Evolutionary conservation across 1,140 invertebrate species (phyloP).

Genomic region (Heliconius hewitsoni): DNA sequence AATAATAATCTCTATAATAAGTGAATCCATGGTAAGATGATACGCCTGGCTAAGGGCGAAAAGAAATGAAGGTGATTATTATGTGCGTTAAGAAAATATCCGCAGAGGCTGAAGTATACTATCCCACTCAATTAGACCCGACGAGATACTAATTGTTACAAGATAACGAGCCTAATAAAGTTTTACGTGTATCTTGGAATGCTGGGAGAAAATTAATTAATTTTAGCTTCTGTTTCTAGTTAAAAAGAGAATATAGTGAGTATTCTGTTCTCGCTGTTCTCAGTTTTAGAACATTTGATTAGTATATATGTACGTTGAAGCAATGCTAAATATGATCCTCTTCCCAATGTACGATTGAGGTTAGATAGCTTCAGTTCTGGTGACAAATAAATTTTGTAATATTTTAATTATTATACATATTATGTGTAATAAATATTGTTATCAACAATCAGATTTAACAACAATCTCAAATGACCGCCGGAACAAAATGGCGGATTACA

Average conservation of each 20-base stretch:
- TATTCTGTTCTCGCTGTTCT: background rate
- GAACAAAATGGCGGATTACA: too few relatives aligned
- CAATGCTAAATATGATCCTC: too few relatives aligned
- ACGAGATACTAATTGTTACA: background rate
- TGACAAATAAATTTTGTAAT: too few relatives aligned
- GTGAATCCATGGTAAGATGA: background rate
- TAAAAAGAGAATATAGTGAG: background rate
- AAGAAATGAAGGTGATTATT: background rate
- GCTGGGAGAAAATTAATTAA: background rate
- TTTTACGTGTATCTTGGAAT: background rate
- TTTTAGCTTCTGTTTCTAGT: background rate
- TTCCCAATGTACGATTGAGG: too few relatives aligned
- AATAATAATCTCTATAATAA: background rate
- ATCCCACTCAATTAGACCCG: slow-evolving; percentile 9
- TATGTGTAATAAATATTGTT: too few relatives aligned
- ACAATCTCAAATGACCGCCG: too few relatives aligned
- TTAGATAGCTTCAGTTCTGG: background rate
- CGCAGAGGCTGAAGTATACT: background rate
- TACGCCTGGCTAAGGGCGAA: background rate
- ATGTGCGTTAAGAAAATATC: slow-evolving; percentile 3
- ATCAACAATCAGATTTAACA: too few relatives aligned
- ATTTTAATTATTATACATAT: too few relatives aligned
- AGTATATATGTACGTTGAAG: background rate
- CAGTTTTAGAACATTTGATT: background rate
- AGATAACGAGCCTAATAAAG: background rate